phyloP scores from a whole-genome alignment of 2,113 vertebrate species.

The Apaloderma vittatum region DNA sequence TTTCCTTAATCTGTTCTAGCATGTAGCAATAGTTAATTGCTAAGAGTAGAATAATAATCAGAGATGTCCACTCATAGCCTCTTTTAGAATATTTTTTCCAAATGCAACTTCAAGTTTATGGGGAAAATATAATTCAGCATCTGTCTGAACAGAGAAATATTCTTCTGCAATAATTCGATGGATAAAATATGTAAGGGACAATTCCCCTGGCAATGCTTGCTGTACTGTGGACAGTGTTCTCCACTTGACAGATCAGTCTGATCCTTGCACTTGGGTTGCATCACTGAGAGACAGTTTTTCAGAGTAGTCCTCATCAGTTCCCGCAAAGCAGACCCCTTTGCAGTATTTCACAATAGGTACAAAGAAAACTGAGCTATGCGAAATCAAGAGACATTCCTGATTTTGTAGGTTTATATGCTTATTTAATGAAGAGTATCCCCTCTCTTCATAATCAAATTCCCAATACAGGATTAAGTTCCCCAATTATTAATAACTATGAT shows the following conservation, averaged over 20 bases:
- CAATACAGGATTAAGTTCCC: neutral
- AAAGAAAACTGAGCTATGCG: neutral
- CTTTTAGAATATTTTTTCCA: conserved; percentile 1
- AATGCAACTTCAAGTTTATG: neutral
- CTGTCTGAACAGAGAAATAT: neutral
- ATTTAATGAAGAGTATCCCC: neutral
- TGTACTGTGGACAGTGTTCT: neutral
- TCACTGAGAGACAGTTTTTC: neutral
- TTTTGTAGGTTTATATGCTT: neutral
- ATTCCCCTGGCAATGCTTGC: neutral
- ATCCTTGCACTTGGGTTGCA: neutral
- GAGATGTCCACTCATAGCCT: neutral
- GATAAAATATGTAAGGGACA: neutral
- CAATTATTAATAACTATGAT: neutral
- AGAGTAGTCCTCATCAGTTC: neutral
- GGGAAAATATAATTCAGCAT: neutral
- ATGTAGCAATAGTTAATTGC: neutral
- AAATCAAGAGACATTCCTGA: neutral
- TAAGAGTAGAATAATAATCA: neutral
- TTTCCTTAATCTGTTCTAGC: neutral
- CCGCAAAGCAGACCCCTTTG: neutral
- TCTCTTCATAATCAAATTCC: neutral
- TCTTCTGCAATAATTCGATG: neutral
- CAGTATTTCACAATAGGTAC: neutral
- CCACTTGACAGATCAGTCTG: neutral